These are phyloP conservation scores for Akabosia matsudoensis DNA, from an alignment of 1,140 invertebrate species.

Conservation along the genomic window DNA sequence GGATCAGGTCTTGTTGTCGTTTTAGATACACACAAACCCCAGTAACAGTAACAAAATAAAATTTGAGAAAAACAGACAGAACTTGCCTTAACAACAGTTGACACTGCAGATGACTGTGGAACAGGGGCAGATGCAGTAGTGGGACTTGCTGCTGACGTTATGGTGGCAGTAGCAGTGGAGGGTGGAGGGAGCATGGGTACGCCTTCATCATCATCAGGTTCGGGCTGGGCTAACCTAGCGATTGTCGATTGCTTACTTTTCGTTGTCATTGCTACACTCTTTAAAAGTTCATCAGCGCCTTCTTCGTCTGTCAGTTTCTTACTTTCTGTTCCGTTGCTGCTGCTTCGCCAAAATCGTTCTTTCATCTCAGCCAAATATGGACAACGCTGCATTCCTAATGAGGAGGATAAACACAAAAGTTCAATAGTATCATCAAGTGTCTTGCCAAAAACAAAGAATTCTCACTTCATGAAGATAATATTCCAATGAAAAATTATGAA, in stretches of 20 bases:
- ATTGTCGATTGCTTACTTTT: constrained; percentile 48
- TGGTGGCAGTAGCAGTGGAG: constrained; percentile 15
- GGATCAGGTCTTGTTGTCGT: no score
- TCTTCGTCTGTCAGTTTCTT: constrained; percentile 47
- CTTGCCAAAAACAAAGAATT: no score
- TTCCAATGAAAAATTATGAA: no score
- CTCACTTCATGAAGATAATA: no score
- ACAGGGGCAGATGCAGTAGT: constrained; percentile 1
- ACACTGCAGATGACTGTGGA: constrained; percentile 31
- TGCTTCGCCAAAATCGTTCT: constrained; percentile 47
- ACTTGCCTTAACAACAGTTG: constrained; percentile 45
- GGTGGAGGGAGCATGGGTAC: constrained; percentile 43
- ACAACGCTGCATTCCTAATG: constrained; percentile 47
- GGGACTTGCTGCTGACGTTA: constrained; percentile 10
- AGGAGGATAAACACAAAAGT: background rate
- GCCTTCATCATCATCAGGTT: constrained; percentile 46
- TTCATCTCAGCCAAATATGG: constrained; percentile 48
- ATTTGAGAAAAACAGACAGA: no score
- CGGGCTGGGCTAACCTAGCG: constrained; percentile 46
- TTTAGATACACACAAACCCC: no score
- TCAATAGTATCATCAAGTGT: background rate
- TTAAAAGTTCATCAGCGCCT: constrained; percentile 45
- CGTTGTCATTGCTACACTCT: constrained; percentile 47
- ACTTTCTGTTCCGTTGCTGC: constrained; percentile 44
- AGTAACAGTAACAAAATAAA: no score